These are phyloP conservation scores for Watsonalla cultraria DNA, from an alignment of 2,888 invertebrate genomes.

Conservation along the genomic window DNA sequence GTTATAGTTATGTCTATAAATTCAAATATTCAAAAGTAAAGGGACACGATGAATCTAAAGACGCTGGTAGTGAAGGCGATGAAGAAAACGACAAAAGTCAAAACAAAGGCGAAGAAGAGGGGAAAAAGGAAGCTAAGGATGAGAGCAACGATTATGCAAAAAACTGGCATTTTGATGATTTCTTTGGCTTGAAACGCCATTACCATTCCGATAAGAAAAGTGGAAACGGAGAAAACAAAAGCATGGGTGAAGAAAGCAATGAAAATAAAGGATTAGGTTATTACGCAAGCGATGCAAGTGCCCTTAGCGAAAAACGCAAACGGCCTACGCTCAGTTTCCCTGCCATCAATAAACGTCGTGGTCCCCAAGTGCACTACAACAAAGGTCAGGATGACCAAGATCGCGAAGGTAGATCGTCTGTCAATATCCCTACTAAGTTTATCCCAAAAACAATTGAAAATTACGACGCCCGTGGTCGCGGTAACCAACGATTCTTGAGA, in stretches of 20 bases:
- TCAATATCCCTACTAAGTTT: not conserved
- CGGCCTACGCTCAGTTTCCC: not conserved
- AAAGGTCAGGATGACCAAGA: not conserved
- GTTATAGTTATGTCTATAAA: not conserved
- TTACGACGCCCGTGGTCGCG: not conserved
- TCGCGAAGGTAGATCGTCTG: not conserved
- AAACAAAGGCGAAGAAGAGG: too few relatives aligned
- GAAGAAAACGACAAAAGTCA: not conserved
- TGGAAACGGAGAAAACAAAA: not conserved
- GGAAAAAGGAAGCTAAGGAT: not conserved
- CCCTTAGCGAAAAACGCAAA: not conserved
- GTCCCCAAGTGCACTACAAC: not conserved
- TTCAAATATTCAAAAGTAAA: not conserved
- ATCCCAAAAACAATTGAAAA: not conserved
- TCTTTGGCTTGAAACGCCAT: not conserved
- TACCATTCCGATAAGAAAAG: not conserved
- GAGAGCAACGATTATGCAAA: not conserved
- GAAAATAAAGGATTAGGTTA: not conserved
- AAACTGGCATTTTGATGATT: not conserved
- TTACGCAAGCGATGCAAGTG: not conserved
- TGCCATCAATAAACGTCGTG: not conserved
- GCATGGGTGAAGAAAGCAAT: not conserved
- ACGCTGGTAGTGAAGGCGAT: not conserved
- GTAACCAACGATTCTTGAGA: not conserved
- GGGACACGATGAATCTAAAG: conserved; percentile 1